Conservation (phyloP, 2,888 invertebrate genomes). For the Stenchaetothrips biformis region DNA sequence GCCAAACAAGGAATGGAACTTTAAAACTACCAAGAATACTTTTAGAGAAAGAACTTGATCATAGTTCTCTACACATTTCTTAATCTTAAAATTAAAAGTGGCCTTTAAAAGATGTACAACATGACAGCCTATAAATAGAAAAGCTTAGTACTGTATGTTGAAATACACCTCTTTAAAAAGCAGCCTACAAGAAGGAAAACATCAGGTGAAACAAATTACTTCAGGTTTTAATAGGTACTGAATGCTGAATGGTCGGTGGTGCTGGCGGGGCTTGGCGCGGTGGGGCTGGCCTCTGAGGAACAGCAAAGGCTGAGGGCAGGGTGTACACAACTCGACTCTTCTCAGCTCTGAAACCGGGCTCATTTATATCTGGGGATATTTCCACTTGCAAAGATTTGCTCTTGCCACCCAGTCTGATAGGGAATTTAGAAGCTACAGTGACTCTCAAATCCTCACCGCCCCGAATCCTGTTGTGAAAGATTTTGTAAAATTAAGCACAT, state of each 20-base stretch:
- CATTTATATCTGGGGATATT: slow-evolving; percentile 51
- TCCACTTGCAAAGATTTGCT: slow-evolving; percentile 56
- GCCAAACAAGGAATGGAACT: no score
- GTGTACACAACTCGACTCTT: slow-evolving; percentile 49
- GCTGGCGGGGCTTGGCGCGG: background rate
- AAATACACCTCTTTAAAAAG: background rate
- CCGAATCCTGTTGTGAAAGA: slow-evolving; percentile 37
- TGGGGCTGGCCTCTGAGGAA: slow-evolving; percentile 36
- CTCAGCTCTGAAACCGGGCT: slow-evolving; percentile 49
- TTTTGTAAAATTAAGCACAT: slow-evolving; percentile 29
- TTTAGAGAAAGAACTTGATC: background rate
- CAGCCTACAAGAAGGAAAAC: no score
- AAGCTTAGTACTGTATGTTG: background rate
- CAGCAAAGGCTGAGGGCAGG: slow-evolving; percentile 50
- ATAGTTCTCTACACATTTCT: background rate
- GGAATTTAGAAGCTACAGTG: slow-evolving; percentile 65
- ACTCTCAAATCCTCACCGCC: slow-evolving; percentile 63
- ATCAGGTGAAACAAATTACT: no score
- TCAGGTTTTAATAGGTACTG: background rate
- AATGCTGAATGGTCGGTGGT: background rate
- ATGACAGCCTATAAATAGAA: background rate
- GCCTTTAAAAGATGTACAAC: background rate
- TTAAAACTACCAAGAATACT: background rate
- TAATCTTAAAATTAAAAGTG: background rate
- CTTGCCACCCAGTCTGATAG: slow-evolving; percentile 82